phyloP scores from a whole-genome alignment of 2,888 invertebrate species.

The Hololepta plana region DNA sequence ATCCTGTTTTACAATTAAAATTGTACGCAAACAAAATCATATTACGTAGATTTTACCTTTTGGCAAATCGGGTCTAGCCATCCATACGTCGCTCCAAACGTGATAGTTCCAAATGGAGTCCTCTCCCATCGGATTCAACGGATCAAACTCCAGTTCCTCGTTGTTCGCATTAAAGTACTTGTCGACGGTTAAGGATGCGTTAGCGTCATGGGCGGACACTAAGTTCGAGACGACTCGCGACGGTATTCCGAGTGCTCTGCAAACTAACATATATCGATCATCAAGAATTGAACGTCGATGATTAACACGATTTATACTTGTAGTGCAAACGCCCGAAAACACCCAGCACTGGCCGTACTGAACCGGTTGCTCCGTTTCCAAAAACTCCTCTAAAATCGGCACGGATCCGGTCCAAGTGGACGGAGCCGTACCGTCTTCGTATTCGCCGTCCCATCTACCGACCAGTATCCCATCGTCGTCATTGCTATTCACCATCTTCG shows the following conservation, averaged over 20 bases:
- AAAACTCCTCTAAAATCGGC: constrained; percentile 54
- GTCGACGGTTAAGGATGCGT: constrained; percentile 61
- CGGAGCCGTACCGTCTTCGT: constrained; percentile 56
- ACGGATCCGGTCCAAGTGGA: constrained; percentile 68
- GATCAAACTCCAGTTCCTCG: constrained; percentile 46
- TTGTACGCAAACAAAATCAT: background rate
- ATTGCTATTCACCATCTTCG: constrained; percentile 56
- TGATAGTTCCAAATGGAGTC: constrained; percentile 82
- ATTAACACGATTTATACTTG: constrained; percentile 29
- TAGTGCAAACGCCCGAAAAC: constrained; percentile 65
- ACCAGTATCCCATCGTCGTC: constrained; percentile 59
- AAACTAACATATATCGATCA: constrained; percentile 27
- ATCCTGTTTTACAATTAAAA: constrained; percentile 33
- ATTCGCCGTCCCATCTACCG: constrained; percentile 58
- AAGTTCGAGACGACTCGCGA: constrained; percentile 66
- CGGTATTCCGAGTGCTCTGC: constrained; percentile 64
- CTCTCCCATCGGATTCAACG: constrained; percentile 43
- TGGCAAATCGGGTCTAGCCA: constrained; percentile 61
- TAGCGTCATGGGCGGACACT: constrained; percentile 72
- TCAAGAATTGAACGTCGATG: background rate
- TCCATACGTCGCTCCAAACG: constrained; percentile 80
- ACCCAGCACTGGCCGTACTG: constrained; percentile 81
- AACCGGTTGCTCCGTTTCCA: constrained; percentile 44
- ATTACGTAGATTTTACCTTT: constrained; percentile 26
- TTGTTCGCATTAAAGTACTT: constrained; percentile 50